Evolutionary conservation across 2,113 vertebrate species (phyloP), one percentile per base, ranked within the genome.

Genomic region (Mirounga angustirostris): DNA sequence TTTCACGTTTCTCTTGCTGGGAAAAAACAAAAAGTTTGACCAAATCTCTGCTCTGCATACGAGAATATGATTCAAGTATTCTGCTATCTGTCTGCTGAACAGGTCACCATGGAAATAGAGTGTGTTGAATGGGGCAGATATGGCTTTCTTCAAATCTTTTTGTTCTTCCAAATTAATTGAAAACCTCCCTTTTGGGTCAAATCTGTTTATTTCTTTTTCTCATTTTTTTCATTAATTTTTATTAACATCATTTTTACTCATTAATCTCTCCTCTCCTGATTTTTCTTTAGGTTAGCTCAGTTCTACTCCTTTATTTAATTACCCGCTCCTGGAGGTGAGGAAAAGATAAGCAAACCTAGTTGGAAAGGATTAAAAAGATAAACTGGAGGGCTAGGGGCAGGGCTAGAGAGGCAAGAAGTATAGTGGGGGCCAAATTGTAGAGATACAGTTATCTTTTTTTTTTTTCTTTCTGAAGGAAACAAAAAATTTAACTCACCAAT

Each of bases 351-450:
- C 1, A 24, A 36, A 61, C 58, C 79, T 86, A 95, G 79, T 50
- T 94, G 52, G 43, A 81, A 33, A 91, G 52, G 52, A 91, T 80
- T 93, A 65, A 80, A 88, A 84, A 85, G 63, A 89, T 96, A 87
- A 93, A 84, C 30, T 9, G 1, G 4, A 96, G 7, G 94, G 22
- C 19, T 89, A 58, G 36, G n/a, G 65, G 8, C 15, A 96, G 33
- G 1, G 46, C 50, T 71, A 93, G 91, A 93, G 82, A 89, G n/a
- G 13, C 11, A 76, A 82, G 50, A 95, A 19, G 3, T 67, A 50
- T 43, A 93, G 78, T 65, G 12, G 21, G 18, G 59, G 71, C 14
- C 6, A 30, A 67, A 40, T 56, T 58, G 2, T 78, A 78, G 58
- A 71, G 58, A 89, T 46, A 61, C 3, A 89, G 33, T 7, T 69